These are phyloP conservation scores for Caloenas nicobarica DNA, from an alignment of 2,113 vertebrate species.

Conservation along the genomic window DNA sequence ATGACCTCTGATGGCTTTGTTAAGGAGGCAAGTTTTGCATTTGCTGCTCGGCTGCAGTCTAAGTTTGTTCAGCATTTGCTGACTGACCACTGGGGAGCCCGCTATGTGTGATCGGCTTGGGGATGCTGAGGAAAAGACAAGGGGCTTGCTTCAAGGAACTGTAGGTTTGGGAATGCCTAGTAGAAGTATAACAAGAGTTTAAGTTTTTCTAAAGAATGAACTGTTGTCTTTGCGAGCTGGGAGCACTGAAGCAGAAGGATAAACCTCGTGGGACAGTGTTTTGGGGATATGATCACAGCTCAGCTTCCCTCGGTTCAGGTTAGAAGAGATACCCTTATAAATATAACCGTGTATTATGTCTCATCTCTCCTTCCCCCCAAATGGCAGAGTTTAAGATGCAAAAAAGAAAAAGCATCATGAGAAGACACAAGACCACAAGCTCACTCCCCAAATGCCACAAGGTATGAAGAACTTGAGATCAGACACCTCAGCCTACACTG, in stretches of 20 bases:
- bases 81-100: neutral
- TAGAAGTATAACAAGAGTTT: neutral
- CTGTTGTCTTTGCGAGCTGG: neutral
- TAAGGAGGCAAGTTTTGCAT: neutral
- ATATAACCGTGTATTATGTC: neutral
- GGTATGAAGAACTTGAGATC: neutral
- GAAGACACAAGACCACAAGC: neutral
- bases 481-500: neutral
- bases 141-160: neutral
- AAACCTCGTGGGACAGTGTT: neutral
- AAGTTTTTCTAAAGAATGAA: neutral
- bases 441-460: neutral
- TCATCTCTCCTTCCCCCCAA: neutral
- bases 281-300: neutral
- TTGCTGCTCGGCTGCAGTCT: neutral
- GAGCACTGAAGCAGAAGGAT: neutral
- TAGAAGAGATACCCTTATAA: neutral
- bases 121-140: neutral
- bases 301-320: neutral
- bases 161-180: neutral
- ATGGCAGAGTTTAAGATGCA: neutral
- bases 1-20: neutral
- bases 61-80: neutral
- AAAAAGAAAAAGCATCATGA: neutral
- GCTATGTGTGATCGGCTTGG: neutral